Conservation (phyloP, 2,888 invertebrate species). For the Chymomyza amoena region DNA sequence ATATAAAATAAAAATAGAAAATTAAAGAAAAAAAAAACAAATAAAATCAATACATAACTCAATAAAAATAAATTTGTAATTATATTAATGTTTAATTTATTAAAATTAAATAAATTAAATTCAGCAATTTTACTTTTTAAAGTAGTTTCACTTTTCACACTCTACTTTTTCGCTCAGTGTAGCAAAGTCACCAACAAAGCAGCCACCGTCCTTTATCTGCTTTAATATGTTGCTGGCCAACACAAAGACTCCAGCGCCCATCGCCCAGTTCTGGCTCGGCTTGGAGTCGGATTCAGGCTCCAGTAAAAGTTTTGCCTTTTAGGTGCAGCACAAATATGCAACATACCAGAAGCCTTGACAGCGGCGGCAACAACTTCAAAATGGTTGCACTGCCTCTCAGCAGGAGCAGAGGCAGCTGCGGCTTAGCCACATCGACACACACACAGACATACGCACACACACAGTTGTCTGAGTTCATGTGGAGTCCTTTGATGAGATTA, state of each 20-base stretch:
- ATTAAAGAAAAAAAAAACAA: too few species aligned
- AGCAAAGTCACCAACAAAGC: background rate
- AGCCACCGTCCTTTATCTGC: background rate
- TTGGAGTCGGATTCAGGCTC: background rate
- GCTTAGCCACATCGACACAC: background rate
- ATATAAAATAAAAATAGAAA: too few species aligned
- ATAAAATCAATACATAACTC: too few species aligned
- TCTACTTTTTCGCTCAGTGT: background rate
- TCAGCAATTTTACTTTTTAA: too few species aligned
- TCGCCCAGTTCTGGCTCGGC: background rate
- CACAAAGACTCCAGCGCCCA: background rate
- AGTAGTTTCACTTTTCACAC: too few species aligned
- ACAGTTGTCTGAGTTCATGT: background rate
- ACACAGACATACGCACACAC: background rate
- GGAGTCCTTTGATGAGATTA: background rate
- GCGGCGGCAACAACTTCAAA: background rate
- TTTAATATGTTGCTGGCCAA: conserved; percentile 16
- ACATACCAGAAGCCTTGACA: conserved; percentile 3
- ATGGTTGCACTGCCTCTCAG: background rate
- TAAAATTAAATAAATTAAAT: too few species aligned
- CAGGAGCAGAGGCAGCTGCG: background rate
- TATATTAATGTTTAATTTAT: too few species aligned
- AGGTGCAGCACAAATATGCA: conserved; percentile 6
- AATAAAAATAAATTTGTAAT: too few species aligned
- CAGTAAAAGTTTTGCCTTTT: conserved; percentile 2